phyloP scores from a whole-genome alignment of 2,797 vertebrate genomes.

The Todus mexicanus region DNA sequence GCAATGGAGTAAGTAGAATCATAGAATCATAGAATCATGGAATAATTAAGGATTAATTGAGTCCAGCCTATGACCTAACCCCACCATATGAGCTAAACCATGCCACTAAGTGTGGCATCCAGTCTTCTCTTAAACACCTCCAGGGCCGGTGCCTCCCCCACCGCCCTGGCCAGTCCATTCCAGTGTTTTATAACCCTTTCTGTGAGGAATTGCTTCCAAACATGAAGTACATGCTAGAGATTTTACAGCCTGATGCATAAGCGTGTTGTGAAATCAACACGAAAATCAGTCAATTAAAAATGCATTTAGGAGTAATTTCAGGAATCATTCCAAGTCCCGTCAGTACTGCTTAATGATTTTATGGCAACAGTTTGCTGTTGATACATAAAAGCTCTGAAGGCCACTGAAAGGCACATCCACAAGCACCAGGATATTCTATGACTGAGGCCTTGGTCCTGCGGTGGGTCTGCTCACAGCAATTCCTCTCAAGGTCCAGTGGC shows the following conservation, averaged over 20 bases:
- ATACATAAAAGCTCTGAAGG: background rate
- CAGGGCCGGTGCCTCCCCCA: no score
- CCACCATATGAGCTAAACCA: no score
- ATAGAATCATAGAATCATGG: no score
- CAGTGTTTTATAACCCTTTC: no score
- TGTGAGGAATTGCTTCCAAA: no score
- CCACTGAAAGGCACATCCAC: background rate
- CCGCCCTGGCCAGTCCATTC: no score
- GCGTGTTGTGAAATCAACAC: background rate
- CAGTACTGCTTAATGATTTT: background rate
- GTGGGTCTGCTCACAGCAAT: background rate
- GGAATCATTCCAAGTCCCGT: background rate
- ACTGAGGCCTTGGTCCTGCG: background rate
- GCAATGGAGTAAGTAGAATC: background rate
- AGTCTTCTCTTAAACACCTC: no score
- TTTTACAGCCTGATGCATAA: background rate
- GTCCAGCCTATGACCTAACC: no score
- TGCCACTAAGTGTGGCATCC: no score
- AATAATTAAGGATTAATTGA: no score
- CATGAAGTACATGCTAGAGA: background rate
- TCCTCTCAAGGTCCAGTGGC: background rate
- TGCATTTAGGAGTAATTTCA: background rate
- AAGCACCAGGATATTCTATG: background rate
- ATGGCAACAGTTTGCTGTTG: background rate
- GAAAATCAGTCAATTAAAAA: background rate